Base-by-base conservation (phyloP, 2,113 vertebrate genomes). In the Amphiprion ocellaris region DNA sequence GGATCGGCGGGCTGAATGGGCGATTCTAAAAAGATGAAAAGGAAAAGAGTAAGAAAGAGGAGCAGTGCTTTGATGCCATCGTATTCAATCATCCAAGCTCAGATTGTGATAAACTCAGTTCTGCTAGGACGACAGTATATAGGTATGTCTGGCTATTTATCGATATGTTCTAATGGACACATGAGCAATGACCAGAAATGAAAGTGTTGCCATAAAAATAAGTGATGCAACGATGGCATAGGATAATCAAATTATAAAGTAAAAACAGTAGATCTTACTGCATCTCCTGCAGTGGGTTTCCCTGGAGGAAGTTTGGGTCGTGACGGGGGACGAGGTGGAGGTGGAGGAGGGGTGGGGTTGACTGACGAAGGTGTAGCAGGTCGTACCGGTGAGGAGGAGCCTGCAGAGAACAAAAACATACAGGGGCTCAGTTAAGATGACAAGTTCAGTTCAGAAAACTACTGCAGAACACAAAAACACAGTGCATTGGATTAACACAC, bases 261-360 rank as follows among this genome's bases (percentile, higher is more conserved):
- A 17, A 58, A 33, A 70, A 62, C 4, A 11, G 2, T 0, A 2
- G 2, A 10, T 96, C 96, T 12, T 96, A 98, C 97, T 94, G 90
- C 89, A 0, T 99, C 97, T 46, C 94, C 92, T 2, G 95, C 90
- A 12, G 91, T 80, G 56, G 97, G 96, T 64, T 98, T 99, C 80
- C 97, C 97, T 0, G 97, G 96, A 81, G 97, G 97, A 68, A 97
- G 94, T 93, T 97, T 98, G 79, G 98, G 97, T 80, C 98, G 90
- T 37, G 97, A 98, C 0, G 97, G 95, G 21, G 97, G 97, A 0
- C 96, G 94, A 19, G 97, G 97, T n/a, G 98, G 97, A 0, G 96
- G 97, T 0, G 97, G 97, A 0, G 97, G 98, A 0, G 97, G 97
- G 0, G 96, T 95, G 2, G 96, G 94, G 56, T 92, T 89, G 49